Evolutionary conservation across 2,797 vertebrate species (phyloP), one percentile per base, ranked within the genome.

Genomic region (Gorsachius magnificus): DNA sequence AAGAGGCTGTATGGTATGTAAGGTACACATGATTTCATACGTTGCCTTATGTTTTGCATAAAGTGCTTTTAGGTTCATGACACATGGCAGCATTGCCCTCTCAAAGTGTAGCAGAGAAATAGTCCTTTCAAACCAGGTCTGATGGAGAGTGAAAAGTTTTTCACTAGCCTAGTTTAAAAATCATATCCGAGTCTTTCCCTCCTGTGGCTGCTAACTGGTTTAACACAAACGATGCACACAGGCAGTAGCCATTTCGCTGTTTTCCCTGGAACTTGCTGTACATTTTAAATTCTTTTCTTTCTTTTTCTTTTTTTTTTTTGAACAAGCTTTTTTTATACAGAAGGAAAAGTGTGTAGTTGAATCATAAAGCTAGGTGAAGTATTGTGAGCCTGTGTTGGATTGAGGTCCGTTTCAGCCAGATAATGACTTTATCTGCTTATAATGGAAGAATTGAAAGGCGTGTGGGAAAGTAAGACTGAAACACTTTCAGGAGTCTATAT

Each of bases 371-470:
- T 83, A 80, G 81, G 87, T 78, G 60, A 93, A 83, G 61, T 65
- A 41, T 35, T 91, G 57, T 72, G 53, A 88, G 69, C 33, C 25
- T 76, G 45, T 88, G 46, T 71, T 77, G 53, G 48, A 53, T 10
- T 72, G 51, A 92, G 65, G 31, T 82, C 31, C 76, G 91, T 94
- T 95, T 87, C 82, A 68, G 61, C 57, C 71, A 69, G 93, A 90
- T 96, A 96, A 90, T 91, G 60, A 92, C 88, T 93, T 93, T 94
- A 93, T 96, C 76, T 95, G 53, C 81, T 93, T 91, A 66, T 88
- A 90, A 36, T 94, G 75, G 68, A 85, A 93, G 92, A 94, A 94
- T 43, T 89, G 79, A 93, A 96, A 87, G 78, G 70, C 45, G 51
- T 94, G 53, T 95, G 89, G 70, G 79, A 89, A 96, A 95, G 58